phyloP scores from a whole-genome alignment of 2,888 invertebrate genomes.

The Drosophila bunnanda region DNA sequence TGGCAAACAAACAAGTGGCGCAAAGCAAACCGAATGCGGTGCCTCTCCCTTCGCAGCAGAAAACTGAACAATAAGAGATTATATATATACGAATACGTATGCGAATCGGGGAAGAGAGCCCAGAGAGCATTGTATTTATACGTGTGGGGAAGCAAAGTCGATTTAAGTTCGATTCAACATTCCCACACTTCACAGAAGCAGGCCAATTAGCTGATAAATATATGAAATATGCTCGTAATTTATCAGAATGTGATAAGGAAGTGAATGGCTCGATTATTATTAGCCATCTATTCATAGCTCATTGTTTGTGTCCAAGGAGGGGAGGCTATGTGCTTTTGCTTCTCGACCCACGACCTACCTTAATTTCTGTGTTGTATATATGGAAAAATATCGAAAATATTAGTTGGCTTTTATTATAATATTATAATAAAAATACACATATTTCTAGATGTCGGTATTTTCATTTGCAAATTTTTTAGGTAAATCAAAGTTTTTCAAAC shows the following conservation, averaged over 20 bases:
- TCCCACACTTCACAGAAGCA: conserved; percentile 11
- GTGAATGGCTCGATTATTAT: conserved; percentile 13
- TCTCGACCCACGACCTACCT: conserved; percentile 1
- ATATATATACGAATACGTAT: neutral
- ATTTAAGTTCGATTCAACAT: conserved; percentile 14
- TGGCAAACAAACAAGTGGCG: conserved; percentile 55
- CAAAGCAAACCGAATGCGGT: conserved; percentile 26
- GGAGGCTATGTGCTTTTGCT: neutral
- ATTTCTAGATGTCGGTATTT: too few species aligned
- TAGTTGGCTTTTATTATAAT: too few species aligned
- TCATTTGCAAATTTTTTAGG: too few species aligned
- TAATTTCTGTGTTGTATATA: neutral
- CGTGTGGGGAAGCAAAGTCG: neutral
- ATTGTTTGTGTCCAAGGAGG: neutral
- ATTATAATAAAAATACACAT: too few species aligned
- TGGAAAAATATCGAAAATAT: neutral
- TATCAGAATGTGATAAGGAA: conserved; percentile 23
- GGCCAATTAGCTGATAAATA: conserved; percentile 38
- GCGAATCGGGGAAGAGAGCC: conserved; percentile 1
- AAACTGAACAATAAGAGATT: conserved; percentile 8
- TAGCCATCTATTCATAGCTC: conserved; percentile 17
- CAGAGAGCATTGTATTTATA: neutral
- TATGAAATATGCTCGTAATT: conserved; percentile 10
- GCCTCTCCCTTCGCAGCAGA: conserved; percentile 4
- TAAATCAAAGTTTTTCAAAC: too few species aligned